Percentiles rank a stretch among this genome's conserved stretches.
These are phyloP conservation scores for Herminia tarsipennalis DNA, from an alignment of 2,888 invertebrate genomes.

Conservation along the genomic window DNA sequence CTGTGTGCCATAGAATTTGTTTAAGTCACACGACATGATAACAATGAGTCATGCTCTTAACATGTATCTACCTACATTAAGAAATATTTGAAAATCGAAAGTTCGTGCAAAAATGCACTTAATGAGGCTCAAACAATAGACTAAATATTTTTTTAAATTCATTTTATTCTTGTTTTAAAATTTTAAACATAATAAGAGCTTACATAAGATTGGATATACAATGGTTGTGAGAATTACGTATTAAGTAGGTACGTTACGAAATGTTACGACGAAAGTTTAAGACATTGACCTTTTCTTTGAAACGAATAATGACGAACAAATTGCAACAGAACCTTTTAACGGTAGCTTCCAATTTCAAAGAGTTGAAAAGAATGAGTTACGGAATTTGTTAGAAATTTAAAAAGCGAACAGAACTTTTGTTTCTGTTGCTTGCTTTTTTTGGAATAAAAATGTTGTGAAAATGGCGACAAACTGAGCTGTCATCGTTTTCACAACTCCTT, in stretches of 20 bases:
- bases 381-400: not conserved
- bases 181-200: conserved; percentile 29
- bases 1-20: too few species aligned
- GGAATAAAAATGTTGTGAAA: too few species aligned
- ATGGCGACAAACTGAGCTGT: too few species aligned
- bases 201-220: conserved; percentile 37
- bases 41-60: too few species aligned
- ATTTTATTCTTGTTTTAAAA: conserved; percentile 27
- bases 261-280: conserved; percentile 44
- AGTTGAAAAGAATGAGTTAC: not conserved
- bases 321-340: conserved; percentile 13
- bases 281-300: conserved; percentile 47
- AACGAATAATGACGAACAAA: conserved; percentile 16
- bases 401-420: not conserved
- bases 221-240: conserved; percentile 42
- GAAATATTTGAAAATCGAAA: conserved; percentile 31
- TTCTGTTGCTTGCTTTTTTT: too few species aligned
- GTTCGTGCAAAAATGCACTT: conserved; percentile 14
- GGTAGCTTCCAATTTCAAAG: not conserved
- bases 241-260: conserved; percentile 37
- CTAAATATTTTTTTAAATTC: conserved; percentile 25
- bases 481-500: too few species aligned
- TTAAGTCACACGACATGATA: too few species aligned
- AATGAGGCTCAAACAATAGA: conserved; percentile 34
- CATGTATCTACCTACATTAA: not conserved